Evolutionary conservation across 2,113 vertebrate genomes (phyloP), one percentile per base, ranked within the genome.

Genomic region (Alligator sinensis): DNA sequence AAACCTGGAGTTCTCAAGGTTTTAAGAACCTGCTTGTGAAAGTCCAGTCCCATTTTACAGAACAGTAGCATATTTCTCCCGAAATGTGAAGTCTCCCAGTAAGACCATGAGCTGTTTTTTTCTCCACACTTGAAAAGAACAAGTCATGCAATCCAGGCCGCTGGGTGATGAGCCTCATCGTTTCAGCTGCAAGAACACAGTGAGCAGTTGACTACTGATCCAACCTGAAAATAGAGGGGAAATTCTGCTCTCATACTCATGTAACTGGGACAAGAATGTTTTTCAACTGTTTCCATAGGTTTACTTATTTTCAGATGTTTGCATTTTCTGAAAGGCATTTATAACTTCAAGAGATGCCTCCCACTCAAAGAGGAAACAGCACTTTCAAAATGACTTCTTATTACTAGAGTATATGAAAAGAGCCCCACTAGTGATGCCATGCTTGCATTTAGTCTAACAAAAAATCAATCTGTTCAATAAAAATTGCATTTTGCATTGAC

Each of bases 101-200:
- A n/a, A 92, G 78, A 62, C 9, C 3, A 13, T 0, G 0, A 16
- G 54, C 14, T 0, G 0, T 6, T 68, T 72, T 47, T 92, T 63
- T 87, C 68, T 54, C 77, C 4, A 34, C 2, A 2, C 4, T 87
- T 72, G 27, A 82, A 27, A 87, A 6, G 77, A 28, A 79, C 83
- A 27, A 60, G 11, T 13, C 70, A 47, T 76, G 17, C 28, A 58
- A 82, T 9, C 2, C 66, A 38, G 1, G 0, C 2, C 24, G 9
- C 58, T 12, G 82, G 61, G 5, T 47, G 12, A 63, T 57, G 11
- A 79, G 57, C 2, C 9, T 77, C 62, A 47, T 24, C 16, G 16
- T n/a, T 17, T 66, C 28, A n/a, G 9, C 1, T n/a, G 12, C 5
- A 81, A 16, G 11, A 77, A 85, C 24, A 86, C 9, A 24, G 17